Evolutionary conservation across 2,888 invertebrate genomes (phyloP).

Genomic region (Amblyjoppa proteus): DNA sequence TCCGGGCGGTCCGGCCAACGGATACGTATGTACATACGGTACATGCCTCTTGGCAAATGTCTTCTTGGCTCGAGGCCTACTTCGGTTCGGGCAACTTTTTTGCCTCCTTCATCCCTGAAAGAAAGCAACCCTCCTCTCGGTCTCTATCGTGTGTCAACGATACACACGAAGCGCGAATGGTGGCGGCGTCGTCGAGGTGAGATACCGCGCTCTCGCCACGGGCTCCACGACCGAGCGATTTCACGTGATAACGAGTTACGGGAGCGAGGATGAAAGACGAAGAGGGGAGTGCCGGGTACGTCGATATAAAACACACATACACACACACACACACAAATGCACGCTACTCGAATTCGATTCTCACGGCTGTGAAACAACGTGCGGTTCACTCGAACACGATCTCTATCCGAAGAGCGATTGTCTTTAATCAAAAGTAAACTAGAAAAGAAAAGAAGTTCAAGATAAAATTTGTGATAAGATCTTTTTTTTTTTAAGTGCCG

Average conservation of each 20-base stretch:
- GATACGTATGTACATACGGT: constrained; percentile 9
- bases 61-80: constrained; percentile 67
- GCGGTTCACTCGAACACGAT: background rate
- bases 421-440: background rate
- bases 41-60: constrained; percentile 60
- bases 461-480: constrained; percentile 24
- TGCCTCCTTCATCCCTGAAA: constrained; percentile 46
- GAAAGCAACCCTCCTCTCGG: constrained; percentile 43
- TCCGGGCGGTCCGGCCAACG: constrained; percentile 24
- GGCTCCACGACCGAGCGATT: background rate
- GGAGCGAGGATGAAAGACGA: constrained; percentile 35
- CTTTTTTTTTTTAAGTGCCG: background rate
- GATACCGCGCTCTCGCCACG: constrained; percentile 5
- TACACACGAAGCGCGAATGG: constrained; percentile 43
- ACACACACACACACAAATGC: background rate
- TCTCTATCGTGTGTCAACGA: constrained; percentile 46
- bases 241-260: constrained; percentile 6
- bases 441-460: background rate
- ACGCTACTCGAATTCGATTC: background rate
- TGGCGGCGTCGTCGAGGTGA: constrained; percentile 32
- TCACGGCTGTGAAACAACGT: constrained; percentile 1
- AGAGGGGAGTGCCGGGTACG: constrained; percentile 46
- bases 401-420: background rate
- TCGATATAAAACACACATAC: constrained; percentile 16
- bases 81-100: constrained; percentile 44